Percentiles rank a stretch among this genome's conserved stretches.
These are phyloP conservation scores for Microcebus jonahi DNA, from an alignment of 2,113 vertebrate species.

Conservation along the genomic window DNA sequence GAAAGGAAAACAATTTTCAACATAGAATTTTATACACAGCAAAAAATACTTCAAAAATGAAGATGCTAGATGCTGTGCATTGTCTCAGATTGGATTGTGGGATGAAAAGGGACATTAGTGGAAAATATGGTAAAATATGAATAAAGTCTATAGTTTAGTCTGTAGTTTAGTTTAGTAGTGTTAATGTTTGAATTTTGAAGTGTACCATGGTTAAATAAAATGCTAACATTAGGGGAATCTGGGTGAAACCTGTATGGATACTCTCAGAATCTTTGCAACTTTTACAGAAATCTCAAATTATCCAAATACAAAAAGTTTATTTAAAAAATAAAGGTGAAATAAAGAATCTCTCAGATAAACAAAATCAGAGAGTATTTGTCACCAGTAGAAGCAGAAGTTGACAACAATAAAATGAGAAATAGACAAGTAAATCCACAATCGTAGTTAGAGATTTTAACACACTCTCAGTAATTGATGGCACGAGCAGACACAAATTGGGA, in stretches of 20 bases:
- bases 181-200: not conserved
- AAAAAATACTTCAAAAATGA: conserved; percentile 5
- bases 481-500: not conserved
- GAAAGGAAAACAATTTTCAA: not conserved
- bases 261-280: not conserved
- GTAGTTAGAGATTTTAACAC: not conserved
- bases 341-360: not conserved
- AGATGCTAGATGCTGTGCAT: not conserved
- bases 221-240: not conserved
- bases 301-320: not conserved
- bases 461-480: not conserved
- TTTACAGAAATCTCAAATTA: not conserved
- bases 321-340: not conserved
- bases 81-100: not conserved
- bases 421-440: not conserved
- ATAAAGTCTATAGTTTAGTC: not conserved
- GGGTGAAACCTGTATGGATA: not conserved
- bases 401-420: not conserved
- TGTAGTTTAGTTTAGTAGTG: not conserved
- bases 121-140: not conserved
- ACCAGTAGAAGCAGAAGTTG: not conserved
- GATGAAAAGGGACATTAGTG: not conserved
- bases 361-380: not conserved
- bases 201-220: not conserved
- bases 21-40: not conserved